phyloP scores from a whole-genome alignment of 2,797 vertebrate genomes.

The Oreochromis mossambicus region DNA sequence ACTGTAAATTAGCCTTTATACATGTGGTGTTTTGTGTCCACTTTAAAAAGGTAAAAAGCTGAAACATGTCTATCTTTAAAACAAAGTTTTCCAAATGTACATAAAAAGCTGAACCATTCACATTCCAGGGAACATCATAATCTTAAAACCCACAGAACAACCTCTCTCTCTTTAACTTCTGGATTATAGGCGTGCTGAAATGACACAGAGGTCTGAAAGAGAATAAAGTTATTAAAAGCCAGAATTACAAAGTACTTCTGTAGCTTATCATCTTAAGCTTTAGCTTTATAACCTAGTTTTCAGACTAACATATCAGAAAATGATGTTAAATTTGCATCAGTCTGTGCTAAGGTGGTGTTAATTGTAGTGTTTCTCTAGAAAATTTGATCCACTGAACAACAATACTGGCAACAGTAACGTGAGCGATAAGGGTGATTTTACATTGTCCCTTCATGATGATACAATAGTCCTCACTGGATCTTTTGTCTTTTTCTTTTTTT shows the following conservation, averaged over 20 bases:
- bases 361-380: conserved; percentile 10
- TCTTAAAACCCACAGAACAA: neutral
- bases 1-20: neutral
- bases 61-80: neutral
- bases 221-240: neutral
- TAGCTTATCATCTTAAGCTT: conserved; percentile 14
- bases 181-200: neutral
- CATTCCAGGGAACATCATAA: neutral
- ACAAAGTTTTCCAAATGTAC: neutral
- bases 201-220: neutral
- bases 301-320: conserved; percentile 5
- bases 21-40: neutral
- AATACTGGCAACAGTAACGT: neutral
- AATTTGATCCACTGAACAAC: neutral
- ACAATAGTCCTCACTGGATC: conserved; percentile 14
- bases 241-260: conserved; percentile 24
- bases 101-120: neutral
- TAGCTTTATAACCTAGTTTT: conserved; percentile 4
- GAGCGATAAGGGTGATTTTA: conserved; percentile 21
- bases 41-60: neutral
- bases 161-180: neutral
- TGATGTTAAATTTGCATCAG: conserved; percentile 7
- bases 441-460: neutral
- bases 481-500: neutral
- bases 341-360: neutral